Evolutionary conservation across 2,797 vertebrate species (phyloP), one percentile per base, ranked within the genome.

Genomic region (Nothura maculosa): DNA sequence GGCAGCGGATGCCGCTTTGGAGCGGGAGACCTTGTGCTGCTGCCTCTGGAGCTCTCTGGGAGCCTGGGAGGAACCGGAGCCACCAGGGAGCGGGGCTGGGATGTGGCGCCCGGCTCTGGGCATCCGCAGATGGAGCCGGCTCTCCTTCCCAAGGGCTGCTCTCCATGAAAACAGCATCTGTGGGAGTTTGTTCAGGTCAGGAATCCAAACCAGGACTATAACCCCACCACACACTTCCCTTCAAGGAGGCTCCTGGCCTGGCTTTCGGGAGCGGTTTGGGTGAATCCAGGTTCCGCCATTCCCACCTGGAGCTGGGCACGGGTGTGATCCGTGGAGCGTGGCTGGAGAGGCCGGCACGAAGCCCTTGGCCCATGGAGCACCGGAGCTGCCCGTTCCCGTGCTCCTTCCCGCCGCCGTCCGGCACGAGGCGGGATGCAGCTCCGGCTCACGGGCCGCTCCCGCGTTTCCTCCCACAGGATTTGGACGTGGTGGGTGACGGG

Each of bases 401-500:
- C 43, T 45, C 40, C 38, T 38, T 38, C 38, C 38, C 38, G 38
- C 38, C 4, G 38, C 38, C 38, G 38, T 38, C 38, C 38, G 14
- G 42, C 20, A 11, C 8, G 45, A 47, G 45, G 20, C 24, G 48
- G 48, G 48, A 6, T 50, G 48, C 48, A 7, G 21, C 9, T 57
- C 48, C 72, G 73, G 25, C 79, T 95, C 34, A 67, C 12, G 27
- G 83, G 62, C 42, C 3, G 0, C 54, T 54, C 54, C 27, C 2
- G 5, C 10, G 16, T 73, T 87, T 90, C 87, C 87, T 89, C 43
- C 30, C 34, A 25, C 89, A 99, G 99, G 99, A 99, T 96, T 97
- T 99, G 97, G 99, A 99, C 54, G 99, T 99, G 95, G 99, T 99
- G 92, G 99, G 99, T 0, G 99, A 99, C 3, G 98, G 99, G 1